A percentile compares a stretch with the other conserved stretches of the same genome.
These are phyloP conservation scores for Poecile atricapillus DNA, from an alignment of 2,113 vertebrate genomes.

Conservation along the genomic window DNA sequence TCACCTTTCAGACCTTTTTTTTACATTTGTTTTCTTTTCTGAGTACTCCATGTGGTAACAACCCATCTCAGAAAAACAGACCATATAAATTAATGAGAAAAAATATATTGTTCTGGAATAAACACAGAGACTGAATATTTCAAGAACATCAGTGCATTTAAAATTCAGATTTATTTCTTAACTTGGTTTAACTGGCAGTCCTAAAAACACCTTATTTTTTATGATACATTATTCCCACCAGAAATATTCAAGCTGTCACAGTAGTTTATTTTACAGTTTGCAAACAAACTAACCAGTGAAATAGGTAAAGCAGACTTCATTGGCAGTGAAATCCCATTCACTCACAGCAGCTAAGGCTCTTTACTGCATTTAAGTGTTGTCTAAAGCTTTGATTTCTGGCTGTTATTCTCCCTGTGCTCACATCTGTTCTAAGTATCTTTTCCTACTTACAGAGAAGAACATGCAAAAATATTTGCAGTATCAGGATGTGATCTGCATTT, in stretches of 20 bases:
- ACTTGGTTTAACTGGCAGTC: not conserved
- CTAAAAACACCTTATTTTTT: not conserved
- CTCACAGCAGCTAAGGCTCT: not conserved
- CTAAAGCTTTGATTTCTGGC: not conserved
- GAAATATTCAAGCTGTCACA: not conserved
- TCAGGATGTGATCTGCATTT: not conserved
- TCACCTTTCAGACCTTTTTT: not conserved
- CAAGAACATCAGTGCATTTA: not conserved
- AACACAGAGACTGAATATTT: not conserved
- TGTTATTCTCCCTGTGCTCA: not conserved
- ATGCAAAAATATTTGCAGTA: not conserved
- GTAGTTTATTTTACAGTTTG: not conserved
- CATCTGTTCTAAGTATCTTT: not conserved
- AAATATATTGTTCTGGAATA: not conserved
- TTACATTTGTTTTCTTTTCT: not conserved
- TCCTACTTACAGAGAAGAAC: not conserved
- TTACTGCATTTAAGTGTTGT: not conserved
- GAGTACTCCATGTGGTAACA: not conserved
- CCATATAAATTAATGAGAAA: not conserved
- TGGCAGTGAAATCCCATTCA: not conserved
- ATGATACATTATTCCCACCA: not conserved
- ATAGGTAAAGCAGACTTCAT: not conserved
- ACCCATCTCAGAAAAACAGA: not conserved
- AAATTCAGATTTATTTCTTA: conserved; percentile 16
- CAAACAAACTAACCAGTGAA: not conserved